Evolutionary conservation across 2,888 invertebrate species (phyloP).

Genomic region (Stenotaenia linearis): DNA sequence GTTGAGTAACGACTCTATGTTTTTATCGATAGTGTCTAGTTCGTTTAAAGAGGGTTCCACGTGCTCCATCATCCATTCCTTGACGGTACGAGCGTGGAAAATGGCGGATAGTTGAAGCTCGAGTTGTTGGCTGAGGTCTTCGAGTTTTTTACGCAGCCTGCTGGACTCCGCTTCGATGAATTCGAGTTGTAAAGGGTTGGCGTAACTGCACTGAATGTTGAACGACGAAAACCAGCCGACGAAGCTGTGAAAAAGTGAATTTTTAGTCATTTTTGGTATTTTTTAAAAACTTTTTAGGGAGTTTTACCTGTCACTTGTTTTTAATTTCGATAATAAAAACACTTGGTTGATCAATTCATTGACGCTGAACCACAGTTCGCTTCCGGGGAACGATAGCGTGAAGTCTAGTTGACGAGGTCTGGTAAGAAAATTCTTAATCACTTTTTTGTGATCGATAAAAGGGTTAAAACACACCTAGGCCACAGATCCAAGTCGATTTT

Average conservation of each 20-base stretch:
- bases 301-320: not conserved
- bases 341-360: not conserved
- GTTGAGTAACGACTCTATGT: not conserved
- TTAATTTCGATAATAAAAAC: not conserved
- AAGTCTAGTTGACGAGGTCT: not conserved
- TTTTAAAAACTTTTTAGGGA: too few relatives aligned
- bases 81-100: not conserved
- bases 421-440: not conserved
- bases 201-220: not conserved
- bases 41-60: not conserved
- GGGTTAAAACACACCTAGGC: not conserved
- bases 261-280: not conserved
- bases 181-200: slow-evolving; percentile 26
- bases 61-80: slow-evolving; percentile 13
- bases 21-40: not conserved
- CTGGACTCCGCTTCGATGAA: not conserved
- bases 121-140: not conserved
- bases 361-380: not conserved
- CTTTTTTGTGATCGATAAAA: too few relatives aligned
- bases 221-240: slow-evolving; percentile 29
- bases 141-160: not conserved
- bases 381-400: not conserved
- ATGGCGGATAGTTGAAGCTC: not conserved
- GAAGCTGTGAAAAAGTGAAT: not conserved
- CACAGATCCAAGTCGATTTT: not conserved